Conservation (phyloP, 2,113 vertebrate species). For the Paedocypris sp. region DNA sequence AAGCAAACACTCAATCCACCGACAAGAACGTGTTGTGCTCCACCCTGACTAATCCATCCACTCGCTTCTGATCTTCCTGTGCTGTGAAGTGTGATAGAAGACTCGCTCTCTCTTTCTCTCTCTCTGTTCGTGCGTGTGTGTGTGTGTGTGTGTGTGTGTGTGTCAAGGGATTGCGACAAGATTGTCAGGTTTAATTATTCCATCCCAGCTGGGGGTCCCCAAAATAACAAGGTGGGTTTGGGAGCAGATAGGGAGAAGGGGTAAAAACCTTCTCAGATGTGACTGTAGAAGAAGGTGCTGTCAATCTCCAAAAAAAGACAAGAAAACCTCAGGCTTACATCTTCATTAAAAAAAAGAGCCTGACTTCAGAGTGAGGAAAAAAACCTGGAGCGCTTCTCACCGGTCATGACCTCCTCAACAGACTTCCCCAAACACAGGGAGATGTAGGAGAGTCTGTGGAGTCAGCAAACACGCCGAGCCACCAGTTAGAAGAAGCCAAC, state of each 20-base stretch:
- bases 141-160: conserved; percentile 1
- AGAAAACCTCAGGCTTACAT: neutral
- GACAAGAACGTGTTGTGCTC: neutral
- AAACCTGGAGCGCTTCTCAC: neutral
- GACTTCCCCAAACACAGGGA: neutral
- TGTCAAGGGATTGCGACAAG: conserved; percentile 3
- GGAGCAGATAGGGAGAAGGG: neutral
- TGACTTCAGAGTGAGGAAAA: neutral
- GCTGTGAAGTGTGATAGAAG: neutral
- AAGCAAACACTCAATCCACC: neutral
- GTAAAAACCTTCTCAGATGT: neutral
- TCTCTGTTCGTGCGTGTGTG: neutral
- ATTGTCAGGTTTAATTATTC: conserved; percentile 18
- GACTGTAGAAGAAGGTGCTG: conserved; percentile 2
- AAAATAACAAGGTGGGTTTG: conserved; percentile 18
- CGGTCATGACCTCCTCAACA: neutral
- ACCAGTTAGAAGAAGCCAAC: neutral
- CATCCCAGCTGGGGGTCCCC: conserved; percentile 7
- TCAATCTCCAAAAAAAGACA: conserved; percentile 14
- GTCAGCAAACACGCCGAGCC: neutral
- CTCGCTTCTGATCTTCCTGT: conserved; percentile 6
- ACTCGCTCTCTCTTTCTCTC: no score
- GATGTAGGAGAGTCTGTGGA: neutral
- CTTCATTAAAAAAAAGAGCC: conserved; percentile 16
- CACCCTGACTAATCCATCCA: neutral